These are phyloP conservation scores for Microtus pennsylvanicus DNA, from an alignment of 2,113 vertebrate genomes.

Conservation along the genomic window DNA sequence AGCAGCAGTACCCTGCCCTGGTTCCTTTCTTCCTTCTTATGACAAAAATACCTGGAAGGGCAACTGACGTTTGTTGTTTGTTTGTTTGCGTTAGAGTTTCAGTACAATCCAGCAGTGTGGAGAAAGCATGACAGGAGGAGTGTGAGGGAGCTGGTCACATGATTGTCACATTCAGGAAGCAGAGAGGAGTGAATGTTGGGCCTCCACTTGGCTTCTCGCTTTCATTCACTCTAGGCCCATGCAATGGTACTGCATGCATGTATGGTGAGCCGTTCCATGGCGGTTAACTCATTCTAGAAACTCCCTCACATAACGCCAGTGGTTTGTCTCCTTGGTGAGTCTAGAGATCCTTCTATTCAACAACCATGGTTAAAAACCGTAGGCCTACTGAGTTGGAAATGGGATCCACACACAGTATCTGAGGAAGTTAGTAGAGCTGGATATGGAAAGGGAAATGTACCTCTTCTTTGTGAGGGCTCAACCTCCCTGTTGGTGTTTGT, in stretches of 20 bases:
- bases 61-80: background rate
- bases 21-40: background rate
- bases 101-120: background rate
- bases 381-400: background rate
- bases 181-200: rapidly evolving
- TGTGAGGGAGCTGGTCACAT: background rate
- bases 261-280: background rate
- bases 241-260: background rate
- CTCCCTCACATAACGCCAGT: no score
- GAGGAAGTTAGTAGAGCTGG: background rate
- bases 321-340: background rate
- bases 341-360: background rate
- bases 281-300: background rate
- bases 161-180: background rate
- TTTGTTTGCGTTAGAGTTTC: background rate
- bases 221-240: background rate
- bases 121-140: no score
- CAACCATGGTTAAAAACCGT: background rate
- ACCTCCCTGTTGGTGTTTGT: background rate
- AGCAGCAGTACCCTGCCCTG: background rate
- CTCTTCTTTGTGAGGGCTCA: background rate
- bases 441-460: background rate
- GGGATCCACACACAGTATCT: rapidly evolving
- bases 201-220: background rate
- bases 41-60: no score